Base-by-base conservation (phyloP, 2,113 vertebrate species). In the Chamaetylas fuelleborni region DNA sequence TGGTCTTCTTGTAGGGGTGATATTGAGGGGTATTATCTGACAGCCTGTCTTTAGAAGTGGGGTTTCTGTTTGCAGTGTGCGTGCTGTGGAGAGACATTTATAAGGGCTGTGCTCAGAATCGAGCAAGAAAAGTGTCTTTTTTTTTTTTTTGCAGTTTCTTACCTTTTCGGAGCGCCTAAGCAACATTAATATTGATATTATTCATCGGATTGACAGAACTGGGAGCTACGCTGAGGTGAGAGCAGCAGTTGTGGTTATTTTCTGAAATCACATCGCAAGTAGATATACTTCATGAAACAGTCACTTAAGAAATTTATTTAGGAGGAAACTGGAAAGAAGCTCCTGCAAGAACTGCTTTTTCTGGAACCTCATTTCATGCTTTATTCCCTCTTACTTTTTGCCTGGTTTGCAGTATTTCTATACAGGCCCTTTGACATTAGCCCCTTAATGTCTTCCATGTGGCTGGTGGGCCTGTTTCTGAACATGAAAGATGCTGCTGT, bases 81-180 rank as follows among this genome's bases (percentile, higher is more conserved):
- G 10, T 62, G 15, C 26, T 61, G 0, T 36, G 4, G 11, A 51
- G 26, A 51, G 50, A 51, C 9, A 51, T 29, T 51, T 51, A 28
- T 51, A 29, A 51, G 22, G 8, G 5, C 17, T 2, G 0, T 36
- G 65, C 22, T 73, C 11, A 31, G 29, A 72, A 81, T 0, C 24
- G 19, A 72, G 24, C 51, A 14, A 64, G 34, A 78, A 57, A 61
- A 6, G 1, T 10, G 4, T 53, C 34, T 33, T 56, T 56, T 24
- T 47, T 76, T 76, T 89, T 88, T 23, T 69, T 92, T 91, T 95
- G 2, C 96, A 99, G 99, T 99, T 99, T 98, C 99, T 99, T 80
- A 99, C 99, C 9, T 99, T 99, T 96, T 98, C 99, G 5, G 99
- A 99, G 92, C 98, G 99, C 50, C 97, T 99, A n/a, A 98, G 98